Evolutionary conservation across 2,888 invertebrate genomes (phyloP), one percentile per base, ranked within the genome.

Genomic region (Hyposoter dolosus): DNA sequence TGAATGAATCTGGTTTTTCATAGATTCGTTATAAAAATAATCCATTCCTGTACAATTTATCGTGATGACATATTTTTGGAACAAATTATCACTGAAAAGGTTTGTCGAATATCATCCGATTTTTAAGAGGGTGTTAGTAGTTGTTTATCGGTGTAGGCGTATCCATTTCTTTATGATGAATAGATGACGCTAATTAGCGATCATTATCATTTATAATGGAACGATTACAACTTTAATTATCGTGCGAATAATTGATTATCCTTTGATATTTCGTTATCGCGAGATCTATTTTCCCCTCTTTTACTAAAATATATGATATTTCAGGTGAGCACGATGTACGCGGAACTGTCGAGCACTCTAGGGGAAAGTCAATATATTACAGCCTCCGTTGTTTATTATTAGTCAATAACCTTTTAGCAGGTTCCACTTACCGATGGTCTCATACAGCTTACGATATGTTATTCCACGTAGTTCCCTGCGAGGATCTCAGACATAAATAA

Each of bases 361-460:
- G 45, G 23, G 63, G 78, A 83, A 83, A 65, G 69, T 82, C 50
- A 78, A 63, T 78, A 79, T 74, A 74, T 74, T 68, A 68, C 78
- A 78, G 65, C 72, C 72, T 50, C 53, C 66, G 78, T 28, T 74
- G 78, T 53, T 83, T 83, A 83, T 83, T 83, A 83, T 72, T 83
- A 83, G 83, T 78, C 72, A 78, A 78, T 83, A 83, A 83, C 83
- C 83, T 83, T 83, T 83, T 40, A 56, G 50, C 74, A 74, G 72
- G 47, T 72, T 66, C 43, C 45, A 43, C 66, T 45, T 35, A 23
- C 50, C 12, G 77, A 65, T 50, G 28, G 19, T 82, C 63, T 65
- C 47, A 45, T 69, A 60, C 45, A 28, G 40, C 23, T 76, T 47
- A 63, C 69, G n/a, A 77, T 60, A 15, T 65, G 77, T 53, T 77